Base-by-base conservation (phyloP, 2,113 vertebrate genomes). In the Hymenochirus boettgeri region DNA sequence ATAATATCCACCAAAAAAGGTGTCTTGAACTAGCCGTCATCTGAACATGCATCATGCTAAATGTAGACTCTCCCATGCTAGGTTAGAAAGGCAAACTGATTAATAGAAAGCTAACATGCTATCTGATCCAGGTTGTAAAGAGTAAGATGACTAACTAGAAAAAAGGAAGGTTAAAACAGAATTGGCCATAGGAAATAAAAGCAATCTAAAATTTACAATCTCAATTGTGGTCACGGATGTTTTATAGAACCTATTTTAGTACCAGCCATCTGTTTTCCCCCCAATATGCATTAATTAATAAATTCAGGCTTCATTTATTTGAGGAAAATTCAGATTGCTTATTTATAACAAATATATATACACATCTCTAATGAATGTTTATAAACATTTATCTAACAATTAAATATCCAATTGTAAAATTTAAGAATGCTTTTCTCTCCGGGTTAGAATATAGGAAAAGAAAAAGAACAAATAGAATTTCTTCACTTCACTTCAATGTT, bases 61-160 rank as follows among this genome's bases (percentile, higher is more conserved):
- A 19, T 3, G 37, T 23, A 33, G 19, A 57, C 46, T 25, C 52
- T 18, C 37, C 61, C 90, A 85, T 85, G 89, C 91, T 80, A 77
- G 60, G 77, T 83, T 79, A 81, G 73, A 73, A 61, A 77, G 66
- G 73, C 55, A 63, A 57, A 56, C 24, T 7, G 23, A 73, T 55
- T 39, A 66, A 70, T 15, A 19, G n/a, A 46, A 70, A 19, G 74
- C 61, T 73, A 77, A 74, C 80, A 86, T 88, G 90, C 88, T 86
- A 79, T 77, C 77, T 77, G 8, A 51, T 45, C 37, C 45, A 53
- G 26, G 42, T 45, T 33, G 2, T 55, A 42, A 65, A 70, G 65
- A 29, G 73, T 37, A 56, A 54, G 2, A 0, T 2, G 45, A 64
- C 2, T 62, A 46, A 65, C 51, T 67, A 70, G 74, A 70, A 70